Conservation (phyloP, 2,797 vertebrate species). For the Taenioides sp. region DNA sequence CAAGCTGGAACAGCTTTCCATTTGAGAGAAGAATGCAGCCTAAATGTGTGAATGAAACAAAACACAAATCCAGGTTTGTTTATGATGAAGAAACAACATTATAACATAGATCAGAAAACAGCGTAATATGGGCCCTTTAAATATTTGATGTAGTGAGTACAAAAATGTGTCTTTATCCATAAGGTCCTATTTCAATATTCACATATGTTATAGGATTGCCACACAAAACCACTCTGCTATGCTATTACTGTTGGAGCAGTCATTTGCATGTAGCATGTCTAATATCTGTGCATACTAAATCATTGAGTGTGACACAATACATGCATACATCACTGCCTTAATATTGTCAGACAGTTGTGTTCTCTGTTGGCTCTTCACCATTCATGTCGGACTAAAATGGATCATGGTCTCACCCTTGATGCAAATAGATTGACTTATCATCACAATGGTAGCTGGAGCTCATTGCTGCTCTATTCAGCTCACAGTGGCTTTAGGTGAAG, state of each 20-base stretch:
- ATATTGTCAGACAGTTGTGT: conserved; percentile 19
- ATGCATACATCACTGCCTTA: conserved; percentile 34
- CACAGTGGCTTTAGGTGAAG: conserved; percentile 51
- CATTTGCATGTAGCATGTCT: conserved; percentile 24
- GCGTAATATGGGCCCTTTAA: too few species aligned
- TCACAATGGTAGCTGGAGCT: conserved; percentile 47
- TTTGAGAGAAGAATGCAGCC: too few species aligned
- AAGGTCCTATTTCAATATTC: neutral
- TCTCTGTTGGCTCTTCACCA: conserved; percentile 11
- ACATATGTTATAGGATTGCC: neutral
- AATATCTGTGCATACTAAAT: conserved; percentile 14
- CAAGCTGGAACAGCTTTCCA: too few species aligned
- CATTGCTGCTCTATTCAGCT: conserved; percentile 50
- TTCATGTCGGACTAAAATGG: conserved; percentile 45
- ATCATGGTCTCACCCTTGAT: conserved; percentile 50
- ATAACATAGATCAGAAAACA: too few species aligned
- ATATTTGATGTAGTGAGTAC: too few species aligned
- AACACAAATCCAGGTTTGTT: too few species aligned
- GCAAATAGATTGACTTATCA: conserved; percentile 63
- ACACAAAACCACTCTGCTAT: conserved; percentile 5
- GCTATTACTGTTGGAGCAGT: neutral
- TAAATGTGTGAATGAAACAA: too few species aligned
- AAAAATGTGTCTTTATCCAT: neutral
- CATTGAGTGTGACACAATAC: conserved; percentile 41
- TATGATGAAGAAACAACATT: too few species aligned